These are phyloP conservation scores for Dasyornis broadbenti DNA, from an alignment of 2,113 vertebrate species.

Conservation along the genomic window DNA sequence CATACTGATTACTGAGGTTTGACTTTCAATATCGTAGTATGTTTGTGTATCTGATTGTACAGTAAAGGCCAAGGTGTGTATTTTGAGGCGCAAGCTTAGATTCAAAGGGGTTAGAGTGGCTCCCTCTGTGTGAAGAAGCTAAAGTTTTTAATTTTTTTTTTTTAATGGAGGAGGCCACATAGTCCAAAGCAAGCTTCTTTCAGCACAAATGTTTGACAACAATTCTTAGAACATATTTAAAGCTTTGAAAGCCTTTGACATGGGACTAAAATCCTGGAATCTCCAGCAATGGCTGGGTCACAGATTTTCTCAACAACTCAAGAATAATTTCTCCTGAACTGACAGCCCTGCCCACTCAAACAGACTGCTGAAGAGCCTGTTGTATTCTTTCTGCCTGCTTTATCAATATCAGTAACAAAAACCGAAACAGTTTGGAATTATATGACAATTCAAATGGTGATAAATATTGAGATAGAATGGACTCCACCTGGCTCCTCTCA, in stretches of 20 bases:
- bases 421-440: not conserved
- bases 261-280: not conserved
- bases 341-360: not conserved
- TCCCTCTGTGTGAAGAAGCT: not conserved
- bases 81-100: not conserved
- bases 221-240: not conserved
- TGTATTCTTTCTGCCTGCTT: not conserved
- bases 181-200: not conserved
- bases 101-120: not conserved
- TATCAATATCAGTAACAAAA: not conserved
- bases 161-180: rapidly evolving
- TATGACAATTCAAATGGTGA: not conserved
- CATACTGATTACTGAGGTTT: not conserved
- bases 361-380: not conserved
- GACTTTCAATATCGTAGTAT: not conserved
- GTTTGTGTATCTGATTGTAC: not conserved
- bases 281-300: not conserved
- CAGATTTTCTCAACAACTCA: not conserved
- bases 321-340: not conserved
- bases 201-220: not conserved
- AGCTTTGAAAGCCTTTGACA: not conserved
- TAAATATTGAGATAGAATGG: not conserved
- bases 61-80: not conserved
- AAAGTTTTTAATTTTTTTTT: not conserved
- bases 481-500: not conserved